phyloP scores from a whole-genome alignment of 2,888 invertebrate species.

The Drosophila mulleri region DNA sequence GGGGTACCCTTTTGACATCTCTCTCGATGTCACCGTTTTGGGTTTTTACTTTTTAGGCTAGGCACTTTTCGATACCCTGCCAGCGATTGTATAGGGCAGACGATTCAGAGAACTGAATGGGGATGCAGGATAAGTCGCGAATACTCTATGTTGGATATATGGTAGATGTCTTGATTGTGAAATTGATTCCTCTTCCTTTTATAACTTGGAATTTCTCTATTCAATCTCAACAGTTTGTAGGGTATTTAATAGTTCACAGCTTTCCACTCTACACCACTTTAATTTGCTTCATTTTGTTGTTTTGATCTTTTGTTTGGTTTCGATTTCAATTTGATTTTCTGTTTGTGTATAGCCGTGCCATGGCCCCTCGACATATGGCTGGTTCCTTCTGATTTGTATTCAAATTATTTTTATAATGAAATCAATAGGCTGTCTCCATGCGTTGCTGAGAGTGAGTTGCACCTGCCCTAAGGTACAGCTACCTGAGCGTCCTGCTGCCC shows the following conservation, averaged over 20 bases:
- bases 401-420: constrained; percentile 72
- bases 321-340: constrained; percentile 70
- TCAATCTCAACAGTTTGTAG: not conserved
- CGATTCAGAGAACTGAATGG: not conserved
- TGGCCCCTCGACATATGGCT: constrained; percentile 5
- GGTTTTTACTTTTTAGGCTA: constrained; percentile 1
- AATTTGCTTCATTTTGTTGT: constrained; percentile 27
- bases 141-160: not conserved
- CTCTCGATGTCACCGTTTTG: not conserved
- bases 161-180: not conserved
- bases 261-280: not conserved
- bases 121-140: not conserved
- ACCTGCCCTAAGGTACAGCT: constrained; percentile 45
- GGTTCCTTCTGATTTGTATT: constrained; percentile 67
- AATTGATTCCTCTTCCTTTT: too few species aligned
- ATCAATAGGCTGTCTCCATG: constrained; percentile 56
- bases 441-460: constrained; percentile 35
- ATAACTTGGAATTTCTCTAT: too few species aligned
- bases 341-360: constrained; percentile 13
- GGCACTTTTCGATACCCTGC: constrained; percentile 8
- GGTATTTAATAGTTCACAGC: not conserved
- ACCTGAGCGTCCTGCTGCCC: constrained; percentile 49
- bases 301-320: constrained; percentile 68
- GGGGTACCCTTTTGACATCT: constrained; percentile 48
- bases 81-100: too few species aligned